Evolutionary conservation across 30 jellyfish, hydroid and myxozoan species (phyloP).

Genomic region (Aurelia aurita complex sp. Pacific): DNA sequence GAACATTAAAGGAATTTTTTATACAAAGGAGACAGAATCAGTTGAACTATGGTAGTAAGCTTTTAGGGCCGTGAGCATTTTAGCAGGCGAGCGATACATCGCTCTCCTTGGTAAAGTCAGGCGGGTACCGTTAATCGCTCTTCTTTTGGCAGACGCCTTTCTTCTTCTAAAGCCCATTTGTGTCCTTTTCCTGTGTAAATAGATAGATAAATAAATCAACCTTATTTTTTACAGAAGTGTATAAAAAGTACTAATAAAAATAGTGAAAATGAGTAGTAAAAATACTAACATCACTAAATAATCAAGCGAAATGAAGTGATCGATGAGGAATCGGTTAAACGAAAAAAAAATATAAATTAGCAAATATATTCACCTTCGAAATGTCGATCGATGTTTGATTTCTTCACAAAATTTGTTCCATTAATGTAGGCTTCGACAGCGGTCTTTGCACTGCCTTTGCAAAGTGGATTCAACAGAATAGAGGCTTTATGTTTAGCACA

Average conservation of each 20-base stretch:
- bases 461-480: slow-evolving; percentile 39
- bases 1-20: too few species aligned
- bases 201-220: not conserved
- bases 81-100: too few species aligned
- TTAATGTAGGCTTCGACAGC: slow-evolving; percentile 41
- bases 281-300: too few species aligned
- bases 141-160: slow-evolving; percentile 20
- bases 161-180: slow-evolving; percentile 58
- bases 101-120: not conserved
- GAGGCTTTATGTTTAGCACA: slow-evolving; percentile 42
- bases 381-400: slow-evolving; percentile 34
- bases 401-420: slow-evolving; percentile 53
- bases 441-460: slow-evolving; percentile 51
- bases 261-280: not conserved
- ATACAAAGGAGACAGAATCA: too few species aligned
- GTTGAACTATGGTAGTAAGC: too few species aligned
- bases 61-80: too few species aligned
- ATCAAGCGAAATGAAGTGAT: too few species aligned
- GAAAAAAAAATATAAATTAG: not conserved
- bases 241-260: not conserved
- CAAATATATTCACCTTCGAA: slow-evolving; percentile 35
- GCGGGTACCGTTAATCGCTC: slow-evolving; percentile 11
- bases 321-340: not conserved
- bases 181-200: slow-evolving; percentile 56
- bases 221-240: not conserved